Evolutionary conservation across 2,113 vertebrate species (phyloP).

Genomic region (Scalopus aquaticus): DNA sequence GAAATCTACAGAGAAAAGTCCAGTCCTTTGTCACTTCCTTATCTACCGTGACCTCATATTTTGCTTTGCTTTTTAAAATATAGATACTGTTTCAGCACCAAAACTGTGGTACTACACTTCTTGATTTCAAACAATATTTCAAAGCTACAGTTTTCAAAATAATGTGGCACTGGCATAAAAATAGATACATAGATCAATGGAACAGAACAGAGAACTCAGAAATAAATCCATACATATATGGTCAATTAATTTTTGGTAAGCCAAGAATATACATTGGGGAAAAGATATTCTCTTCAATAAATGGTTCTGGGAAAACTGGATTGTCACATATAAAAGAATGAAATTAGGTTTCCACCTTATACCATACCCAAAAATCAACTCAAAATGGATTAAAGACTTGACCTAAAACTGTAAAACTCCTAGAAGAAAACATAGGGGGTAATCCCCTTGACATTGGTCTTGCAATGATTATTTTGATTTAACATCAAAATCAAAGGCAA

Average conservation of each 20-base stretch:
- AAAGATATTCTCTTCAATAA: background rate
- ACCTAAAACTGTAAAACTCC: background rate
- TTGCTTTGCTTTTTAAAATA: background rate
- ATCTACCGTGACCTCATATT: background rate
- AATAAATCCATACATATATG: background rate
- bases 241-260: background rate
- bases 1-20: background rate
- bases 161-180: background rate
- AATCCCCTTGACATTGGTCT: background rate
- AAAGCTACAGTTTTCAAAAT: background rate
- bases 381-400: background rate
- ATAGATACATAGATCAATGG: background rate
- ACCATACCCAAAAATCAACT: too few relatives aligned
- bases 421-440: background rate
- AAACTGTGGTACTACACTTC: background rate
- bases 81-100: background rate
- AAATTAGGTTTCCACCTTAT: background rate
- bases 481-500: background rate
- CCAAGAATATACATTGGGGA: background rate
- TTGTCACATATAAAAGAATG: background rate
- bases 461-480: background rate
- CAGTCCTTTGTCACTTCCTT: background rate
- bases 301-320: background rate
- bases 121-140: background rate
- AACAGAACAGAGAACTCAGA: background rate